These are phyloP conservation scores for Acinonyx jubatus DNA, from an alignment of 2,113 vertebrate species.

Conservation along the genomic window DNA sequence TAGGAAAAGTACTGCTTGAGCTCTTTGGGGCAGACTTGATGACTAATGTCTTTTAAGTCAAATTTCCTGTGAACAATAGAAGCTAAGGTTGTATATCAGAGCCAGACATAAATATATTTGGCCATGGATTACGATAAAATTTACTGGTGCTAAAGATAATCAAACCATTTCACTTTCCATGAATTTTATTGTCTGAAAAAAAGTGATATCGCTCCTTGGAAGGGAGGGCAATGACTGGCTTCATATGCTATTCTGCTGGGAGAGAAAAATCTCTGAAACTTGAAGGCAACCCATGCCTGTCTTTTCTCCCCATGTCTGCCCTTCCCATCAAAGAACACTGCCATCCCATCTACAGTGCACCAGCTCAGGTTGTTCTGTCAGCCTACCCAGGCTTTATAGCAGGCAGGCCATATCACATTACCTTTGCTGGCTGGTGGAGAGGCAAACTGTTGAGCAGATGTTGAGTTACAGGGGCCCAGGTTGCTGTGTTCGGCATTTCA, in stretches of 20 bases:
- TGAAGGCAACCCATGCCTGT: background rate
- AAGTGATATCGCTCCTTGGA: conserved; percentile 23
- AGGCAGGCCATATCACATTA: background rate
- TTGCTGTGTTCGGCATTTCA: conserved; percentile 70
- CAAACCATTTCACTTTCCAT: conserved; percentile 63
- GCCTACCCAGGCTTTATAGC: conserved; percentile 53
- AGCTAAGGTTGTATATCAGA: conserved; percentile 47
- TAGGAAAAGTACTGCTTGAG: conserved; percentile 28
- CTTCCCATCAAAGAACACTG: background rate
- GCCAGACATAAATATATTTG: conserved; percentile 61
- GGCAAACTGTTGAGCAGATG: conserved; percentile 81
- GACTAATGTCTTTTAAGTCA: conserved; percentile 53
- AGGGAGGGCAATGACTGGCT: background rate
- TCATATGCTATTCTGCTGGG: conserved; percentile 30
- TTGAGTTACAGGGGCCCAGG: conserved; percentile 77
- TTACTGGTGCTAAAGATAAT: conserved; percentile 66
- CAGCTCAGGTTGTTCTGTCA: conserved; percentile 25
- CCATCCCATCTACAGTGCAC: background rate
- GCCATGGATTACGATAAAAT: conserved; percentile 58
- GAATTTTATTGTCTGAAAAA: conserved; percentile 59
- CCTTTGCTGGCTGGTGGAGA: conserved; percentile 18
- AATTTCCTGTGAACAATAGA: conserved; percentile 51
- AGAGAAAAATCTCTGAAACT: conserved; percentile 48
- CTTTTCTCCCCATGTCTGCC: conserved; percentile 18
- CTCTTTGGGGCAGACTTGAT: conserved; percentile 1